Conservation (phyloP, 1,140 invertebrate species). For the Phenacoccus solenopsis region DNA sequence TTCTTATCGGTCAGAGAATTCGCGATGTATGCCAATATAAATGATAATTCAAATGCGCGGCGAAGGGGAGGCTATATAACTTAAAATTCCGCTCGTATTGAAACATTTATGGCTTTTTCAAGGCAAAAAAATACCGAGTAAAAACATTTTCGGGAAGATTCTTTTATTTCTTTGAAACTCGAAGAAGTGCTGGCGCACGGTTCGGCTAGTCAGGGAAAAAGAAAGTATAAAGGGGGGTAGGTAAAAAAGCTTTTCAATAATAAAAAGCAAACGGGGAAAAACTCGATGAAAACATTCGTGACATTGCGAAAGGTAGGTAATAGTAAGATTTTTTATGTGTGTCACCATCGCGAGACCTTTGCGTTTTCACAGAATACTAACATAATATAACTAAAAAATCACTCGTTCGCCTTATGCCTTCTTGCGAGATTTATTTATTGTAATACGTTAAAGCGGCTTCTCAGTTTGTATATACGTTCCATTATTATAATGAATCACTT, state of each 20-base stretch:
- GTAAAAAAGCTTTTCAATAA: background rate
- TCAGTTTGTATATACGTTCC: background rate
- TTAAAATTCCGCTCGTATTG: background rate
- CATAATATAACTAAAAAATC: background rate
- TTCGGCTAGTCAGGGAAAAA: no score
- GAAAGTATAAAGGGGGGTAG: background rate
- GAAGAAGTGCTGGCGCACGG: slow-evolving; percentile 1
- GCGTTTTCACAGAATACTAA: background rate
- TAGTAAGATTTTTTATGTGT: background rate
- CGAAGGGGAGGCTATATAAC: background rate
- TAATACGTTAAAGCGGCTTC: background rate
- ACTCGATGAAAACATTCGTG: slow-evolving; percentile 1
- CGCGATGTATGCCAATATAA: background rate
- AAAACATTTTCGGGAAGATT: slow-evolving; percentile 1
- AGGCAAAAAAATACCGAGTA: background rate
- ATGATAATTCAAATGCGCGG: background rate
- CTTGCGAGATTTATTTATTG: slow-evolving; percentile 1
- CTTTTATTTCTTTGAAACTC: background rate
- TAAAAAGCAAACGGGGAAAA: background rate
- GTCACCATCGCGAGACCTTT: background rate
- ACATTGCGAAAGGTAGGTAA: background rate
- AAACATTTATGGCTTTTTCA: background rate
- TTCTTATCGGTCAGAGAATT: slow-evolving; percentile 1
- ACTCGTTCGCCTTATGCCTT: background rate
- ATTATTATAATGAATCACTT: background rate